Evolutionary conservation across 2,797 vertebrate genomes (phyloP), one percentile per base, ranked within the genome.

Genomic region (Oreochromis grahami): DNA sequence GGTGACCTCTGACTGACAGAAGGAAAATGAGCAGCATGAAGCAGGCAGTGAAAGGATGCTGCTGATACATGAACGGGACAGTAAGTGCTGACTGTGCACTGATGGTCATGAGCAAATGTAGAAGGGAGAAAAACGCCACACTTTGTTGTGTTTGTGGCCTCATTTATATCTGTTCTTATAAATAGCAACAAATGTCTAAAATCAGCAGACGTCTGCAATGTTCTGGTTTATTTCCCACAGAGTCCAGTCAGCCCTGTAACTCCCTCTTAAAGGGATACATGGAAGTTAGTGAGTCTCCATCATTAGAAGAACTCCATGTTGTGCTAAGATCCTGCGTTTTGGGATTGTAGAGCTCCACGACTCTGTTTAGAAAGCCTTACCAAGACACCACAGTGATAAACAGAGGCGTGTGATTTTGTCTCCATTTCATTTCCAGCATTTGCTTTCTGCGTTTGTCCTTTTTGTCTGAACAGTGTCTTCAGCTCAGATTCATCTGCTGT

Each of bases 381-480:
- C 43, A 43, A 76, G 14, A 52, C 38, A 26, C n/a, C 74, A 15
- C 34, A 2, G 68, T 50, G 17, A 68, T 21, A 15, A 45, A 24
- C 55, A 32, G 10, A 50, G 60, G 79, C 41, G 19, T 77, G 21
- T 72, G 8, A 10, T 52, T 55, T 19, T 11, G 24, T 58, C 34
- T 74, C 15, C 21, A 48, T 76, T 14, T 34, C n/a, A 17, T 51
- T 38, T 38, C 9, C 10, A 38, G 36, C 36, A 6, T 60, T 53
- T 58, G 38, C 26, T 26, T 2, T 77, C 24, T 17, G 53, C 65
- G 19, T 76, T 50, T 76, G 32, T n/a, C n/a, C 8, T 14, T 82
- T 43, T 81, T 83, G 77, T 89, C 51, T 79, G 77, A 52, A 90
- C 89, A 83, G 84, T 2, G 11, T 78, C 43, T 83, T 63, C 58